A percentile compares a stretch with the other conserved stretches of the same genome.
These are phyloP conservation scores for Mungos mungo DNA, from an alignment of 2,113 vertebrate species.

Conservation along the genomic window DNA sequence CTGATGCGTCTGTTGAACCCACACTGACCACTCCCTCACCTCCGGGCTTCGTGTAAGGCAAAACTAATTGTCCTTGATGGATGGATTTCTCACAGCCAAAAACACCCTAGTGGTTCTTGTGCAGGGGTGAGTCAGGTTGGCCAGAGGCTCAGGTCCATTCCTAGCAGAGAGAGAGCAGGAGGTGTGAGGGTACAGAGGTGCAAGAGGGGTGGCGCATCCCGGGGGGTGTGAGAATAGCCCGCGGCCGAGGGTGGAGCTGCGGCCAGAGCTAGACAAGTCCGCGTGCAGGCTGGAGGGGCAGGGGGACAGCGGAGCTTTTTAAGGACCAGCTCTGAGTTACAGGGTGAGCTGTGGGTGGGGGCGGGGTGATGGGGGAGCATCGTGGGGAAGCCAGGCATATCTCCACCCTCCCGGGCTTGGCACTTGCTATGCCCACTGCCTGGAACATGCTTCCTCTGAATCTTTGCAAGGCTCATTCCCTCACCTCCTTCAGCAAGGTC, in stretches of 20 bases:
- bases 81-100: background rate
- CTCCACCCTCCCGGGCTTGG: background rate
- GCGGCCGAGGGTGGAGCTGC: fast-evolving
- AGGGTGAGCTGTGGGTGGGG: background rate
- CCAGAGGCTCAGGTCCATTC: background rate
- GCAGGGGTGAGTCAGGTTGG: background rate
- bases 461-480: background rate
- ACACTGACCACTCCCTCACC: background rate
- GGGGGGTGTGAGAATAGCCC: fast-evolving
- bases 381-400: too few relatives aligned
- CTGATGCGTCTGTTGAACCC: background rate
- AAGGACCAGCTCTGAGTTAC: background rate
- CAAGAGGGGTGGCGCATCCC: fast-evolving
- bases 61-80: background rate
- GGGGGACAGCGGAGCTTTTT: background rate
- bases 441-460: background rate
- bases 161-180: background rate
- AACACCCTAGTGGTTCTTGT: background rate
- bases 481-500: background rate
- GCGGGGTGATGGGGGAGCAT: background rate
- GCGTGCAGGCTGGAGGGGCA: conserved; percentile 27
- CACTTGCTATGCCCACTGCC: background rate
- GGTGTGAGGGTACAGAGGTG: fast-evolving
- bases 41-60: background rate
- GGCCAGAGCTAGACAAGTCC: fast-evolving